Evolutionary conservation across 2,113 vertebrate genomes (phyloP).

Genomic region (Channa maculata): DNA sequence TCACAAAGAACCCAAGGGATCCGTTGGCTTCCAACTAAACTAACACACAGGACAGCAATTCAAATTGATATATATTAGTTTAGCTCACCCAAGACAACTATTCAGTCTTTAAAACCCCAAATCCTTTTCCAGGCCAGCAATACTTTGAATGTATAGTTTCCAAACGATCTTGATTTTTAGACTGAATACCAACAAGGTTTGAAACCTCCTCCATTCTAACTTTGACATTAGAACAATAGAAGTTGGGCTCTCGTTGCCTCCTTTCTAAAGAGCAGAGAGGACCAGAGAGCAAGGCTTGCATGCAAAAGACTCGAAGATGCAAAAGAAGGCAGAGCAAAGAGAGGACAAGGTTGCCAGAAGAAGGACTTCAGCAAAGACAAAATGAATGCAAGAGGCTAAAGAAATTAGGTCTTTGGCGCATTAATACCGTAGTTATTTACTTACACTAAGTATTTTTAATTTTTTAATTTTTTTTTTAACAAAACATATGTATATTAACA

Average conservation of each 20-base stretch:
- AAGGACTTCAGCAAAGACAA: slow-evolving; percentile 22
- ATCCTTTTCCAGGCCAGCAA: slow-evolving; percentile 7
- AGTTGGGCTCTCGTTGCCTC: slow-evolving; percentile 62
- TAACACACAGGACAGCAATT: no score
- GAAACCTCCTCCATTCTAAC: slow-evolving; percentile 70
- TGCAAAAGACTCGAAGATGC: slow-evolving; percentile 75
- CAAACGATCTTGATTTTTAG: slow-evolving; percentile 57
- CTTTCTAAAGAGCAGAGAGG: slow-evolving; percentile 65
- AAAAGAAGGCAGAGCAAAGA: slow-evolving; percentile 67
- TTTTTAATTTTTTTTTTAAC: no score
- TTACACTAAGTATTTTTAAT: not conserved
- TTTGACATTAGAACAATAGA: slow-evolving; percentile 76
- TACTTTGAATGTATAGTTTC: slow-evolving; percentile 38
- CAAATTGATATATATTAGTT: no score
- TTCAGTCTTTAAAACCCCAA: slow-evolving; percentile 3
- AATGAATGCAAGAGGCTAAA: slow-evolving; percentile 26
- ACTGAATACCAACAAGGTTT: slow-evolving; percentile 64
- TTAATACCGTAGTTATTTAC: not conserved
- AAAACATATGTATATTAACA: not conserved
- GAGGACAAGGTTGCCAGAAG: slow-evolving; percentile 47
- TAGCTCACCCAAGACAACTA: not conserved
- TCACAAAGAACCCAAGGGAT: no score
- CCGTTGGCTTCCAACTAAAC: no score
- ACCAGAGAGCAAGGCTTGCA: slow-evolving; percentile 69
- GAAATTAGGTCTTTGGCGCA: slow-evolving; percentile 9